Evolutionary conservation across 1,140 invertebrate species (phyloP).

Genomic region (Drosophila ambigua): DNA sequence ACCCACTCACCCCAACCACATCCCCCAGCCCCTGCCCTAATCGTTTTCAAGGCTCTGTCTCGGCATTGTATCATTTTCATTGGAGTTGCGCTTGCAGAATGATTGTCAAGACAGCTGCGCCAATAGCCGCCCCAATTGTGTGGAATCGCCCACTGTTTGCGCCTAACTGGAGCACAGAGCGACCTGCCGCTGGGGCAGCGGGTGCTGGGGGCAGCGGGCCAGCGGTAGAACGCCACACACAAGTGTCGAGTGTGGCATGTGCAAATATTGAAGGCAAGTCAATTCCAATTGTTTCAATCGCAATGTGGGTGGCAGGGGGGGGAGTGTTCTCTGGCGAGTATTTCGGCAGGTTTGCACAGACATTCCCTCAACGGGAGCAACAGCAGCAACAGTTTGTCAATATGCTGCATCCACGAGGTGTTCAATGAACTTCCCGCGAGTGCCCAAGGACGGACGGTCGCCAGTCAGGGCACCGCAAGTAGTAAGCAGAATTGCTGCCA

Average conservation of each 20-base stretch:
- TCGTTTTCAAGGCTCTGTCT: too few relatives aligned
- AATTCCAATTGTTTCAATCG: conserved; percentile 23
- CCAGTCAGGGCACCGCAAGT: too few relatives aligned
- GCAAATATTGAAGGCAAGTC: conserved; percentile 64
- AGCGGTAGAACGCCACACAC: conserved; percentile 11
- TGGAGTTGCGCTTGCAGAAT: conserved; percentile 47
- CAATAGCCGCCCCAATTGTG: conserved; percentile 33
- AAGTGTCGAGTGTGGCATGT: conserved; percentile 20
- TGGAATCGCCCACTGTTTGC: conserved; percentile 36
- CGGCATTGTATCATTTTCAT: conserved; percentile 22
- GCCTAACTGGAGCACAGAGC: not conserved
- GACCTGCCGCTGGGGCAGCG: too few relatives aligned
- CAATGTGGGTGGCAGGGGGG: not conserved
- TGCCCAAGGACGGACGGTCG: conserved; percentile 35
- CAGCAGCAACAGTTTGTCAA: conserved; percentile 23
- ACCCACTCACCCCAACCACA: not conserved
- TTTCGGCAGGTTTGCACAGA: conserved; percentile 38
- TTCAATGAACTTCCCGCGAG: conserved; percentile 42
- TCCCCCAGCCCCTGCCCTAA: too few relatives aligned
- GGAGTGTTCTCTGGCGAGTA: not conserved
- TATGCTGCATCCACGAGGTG: conserved; percentile 29
- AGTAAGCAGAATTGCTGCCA: too few relatives aligned
- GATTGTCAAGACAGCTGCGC: conserved; percentile 23
- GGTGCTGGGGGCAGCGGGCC: not conserved
- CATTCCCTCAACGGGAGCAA: conserved; percentile 11